Conservation (phyloP, 2,888 invertebrate genomes). For the Sericinus montela region DNA sequence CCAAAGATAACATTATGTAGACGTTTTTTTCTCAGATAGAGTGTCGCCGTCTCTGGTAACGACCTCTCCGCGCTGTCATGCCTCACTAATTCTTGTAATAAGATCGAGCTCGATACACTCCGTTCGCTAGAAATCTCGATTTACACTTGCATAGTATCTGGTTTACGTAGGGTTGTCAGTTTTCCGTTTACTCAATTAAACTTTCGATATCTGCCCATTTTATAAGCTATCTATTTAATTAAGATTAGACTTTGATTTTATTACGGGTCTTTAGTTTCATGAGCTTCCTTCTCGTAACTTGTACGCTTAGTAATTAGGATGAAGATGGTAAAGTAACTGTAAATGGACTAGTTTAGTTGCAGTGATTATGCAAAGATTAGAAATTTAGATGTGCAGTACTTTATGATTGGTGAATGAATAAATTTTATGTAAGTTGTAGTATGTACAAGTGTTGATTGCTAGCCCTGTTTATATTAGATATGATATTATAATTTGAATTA, state of each 20-base stretch:
- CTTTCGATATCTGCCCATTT: conserved; percentile 14
- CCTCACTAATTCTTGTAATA: conserved; percentile 30
- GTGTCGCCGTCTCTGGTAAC: conserved; percentile 22
- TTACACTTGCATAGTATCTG: conserved; percentile 12
- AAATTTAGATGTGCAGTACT: too few relatives aligned
- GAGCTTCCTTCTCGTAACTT: not conserved
- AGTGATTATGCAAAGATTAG: too few relatives aligned
- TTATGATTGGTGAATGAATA: too few relatives aligned
- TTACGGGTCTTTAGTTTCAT: not conserved
- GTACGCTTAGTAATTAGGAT: not conserved
- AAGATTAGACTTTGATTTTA: conserved; percentile 6
- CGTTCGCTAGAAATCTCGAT: conserved; percentile 33
- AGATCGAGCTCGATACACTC: conserved; percentile 31
- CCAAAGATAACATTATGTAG: too few relatives aligned
- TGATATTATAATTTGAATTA: too few relatives aligned
- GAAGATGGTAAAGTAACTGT: too few relatives aligned
- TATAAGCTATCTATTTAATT: conserved; percentile 2
- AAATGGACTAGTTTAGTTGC: too few relatives aligned
- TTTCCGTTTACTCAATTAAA: conserved; percentile 13
- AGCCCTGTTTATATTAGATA: too few relatives aligned
- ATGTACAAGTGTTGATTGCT: too few relatives aligned
- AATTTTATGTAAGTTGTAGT: too few relatives aligned
- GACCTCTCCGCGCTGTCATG: conserved; percentile 27
- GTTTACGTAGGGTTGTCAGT: conserved; percentile 11
- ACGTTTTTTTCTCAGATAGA: not conserved